Base-by-base conservation (phyloP, 2,113 vertebrate species). In the Dendropsophus ebraccatus region DNA sequence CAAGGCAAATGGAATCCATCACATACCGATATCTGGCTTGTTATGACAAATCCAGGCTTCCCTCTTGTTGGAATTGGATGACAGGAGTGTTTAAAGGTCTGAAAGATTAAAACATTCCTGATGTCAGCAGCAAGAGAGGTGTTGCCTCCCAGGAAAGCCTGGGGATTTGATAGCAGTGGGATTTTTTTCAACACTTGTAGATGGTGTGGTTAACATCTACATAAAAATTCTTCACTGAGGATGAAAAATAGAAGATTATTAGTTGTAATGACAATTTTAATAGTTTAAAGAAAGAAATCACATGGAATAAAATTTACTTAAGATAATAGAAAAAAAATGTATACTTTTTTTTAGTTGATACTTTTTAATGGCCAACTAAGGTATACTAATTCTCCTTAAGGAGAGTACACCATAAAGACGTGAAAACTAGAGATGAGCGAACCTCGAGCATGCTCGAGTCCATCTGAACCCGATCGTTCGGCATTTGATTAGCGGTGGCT, bases 91-190 rank as follows among this genome's bases (percentile, higher is more conserved):
- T 80, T 86, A 73, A 80, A 58, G 32, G 65, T 45, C 62, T 79
- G 62, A 86, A 72, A 80, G 62, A 79, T 80, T 75, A 80, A 86
- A 80, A 86, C 84, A 72, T 70, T 86, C 50, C 75, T 56, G 54
- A 41, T 69, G 60, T 41, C 67, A 81, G 84, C 45, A 76, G 16
- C 37, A 30, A 41, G 32, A 86, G 69, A 80, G 49, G 76, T 60
- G 62, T 86, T 86, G 50, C 35, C 76, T 86, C 50, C 37, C 70
- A 47, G 52, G 62, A 80, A 60, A 86, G 65, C 49, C 75, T 86
- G 75, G 30, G 54, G 76, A 86, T 80, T 72, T 79, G 49, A 47
- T 37, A 52, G 60, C 70, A 80, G 72, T 80, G 32, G n/a, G 28
- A 72, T 41, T 49, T 49, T 86, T 58, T 70, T 86, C 62, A 80